Evolutionary conservation across 2,888 invertebrate species (phyloP).

Genomic region (Campoplex capitator): DNA sequence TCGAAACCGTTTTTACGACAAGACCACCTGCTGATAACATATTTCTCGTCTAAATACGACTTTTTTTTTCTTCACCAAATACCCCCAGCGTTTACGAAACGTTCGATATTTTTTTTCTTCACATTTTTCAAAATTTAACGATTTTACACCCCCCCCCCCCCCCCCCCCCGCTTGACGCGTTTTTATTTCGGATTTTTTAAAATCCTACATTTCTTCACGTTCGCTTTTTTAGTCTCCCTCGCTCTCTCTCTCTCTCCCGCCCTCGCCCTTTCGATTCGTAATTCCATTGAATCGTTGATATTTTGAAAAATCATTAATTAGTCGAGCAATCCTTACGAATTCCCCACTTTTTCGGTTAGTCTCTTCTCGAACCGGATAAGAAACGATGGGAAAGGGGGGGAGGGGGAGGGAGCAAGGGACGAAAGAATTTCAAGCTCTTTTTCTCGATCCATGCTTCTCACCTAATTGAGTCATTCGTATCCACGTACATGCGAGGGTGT

Average conservation of each 20-base stretch:
- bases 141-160: not conserved
- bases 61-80: conserved; percentile 4
- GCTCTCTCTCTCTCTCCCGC: not conserved
- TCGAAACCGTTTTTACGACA: conserved; percentile 41
- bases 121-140: not conserved
- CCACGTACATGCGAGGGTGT: conserved; percentile 3
- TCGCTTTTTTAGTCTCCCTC: not conserved
- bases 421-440: conserved; percentile 10
- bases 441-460: conserved; percentile 25
- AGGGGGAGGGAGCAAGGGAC: not conserved
- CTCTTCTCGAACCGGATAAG: conserved; percentile 2
- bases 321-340: not conserved
- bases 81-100: not conserved
- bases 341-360: not conserved
- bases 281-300: not conserved
- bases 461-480: conserved; percentile 61
- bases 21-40: conserved; percentile 40
- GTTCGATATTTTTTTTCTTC: not conserved
- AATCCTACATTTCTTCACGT: not conserved
- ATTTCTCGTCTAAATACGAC: conserved; percentile 9
- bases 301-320: conserved; percentile 5
- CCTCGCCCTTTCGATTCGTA: not conserved
- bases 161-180: too few relatives aligned
- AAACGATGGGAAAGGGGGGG: not conserved
- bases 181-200: not conserved